A percentile compares a stretch with the other conserved stretches of the same genome.
Conservation (phyloP, 2,113 vertebrate species). For the Climacteris rufus region DNA sequence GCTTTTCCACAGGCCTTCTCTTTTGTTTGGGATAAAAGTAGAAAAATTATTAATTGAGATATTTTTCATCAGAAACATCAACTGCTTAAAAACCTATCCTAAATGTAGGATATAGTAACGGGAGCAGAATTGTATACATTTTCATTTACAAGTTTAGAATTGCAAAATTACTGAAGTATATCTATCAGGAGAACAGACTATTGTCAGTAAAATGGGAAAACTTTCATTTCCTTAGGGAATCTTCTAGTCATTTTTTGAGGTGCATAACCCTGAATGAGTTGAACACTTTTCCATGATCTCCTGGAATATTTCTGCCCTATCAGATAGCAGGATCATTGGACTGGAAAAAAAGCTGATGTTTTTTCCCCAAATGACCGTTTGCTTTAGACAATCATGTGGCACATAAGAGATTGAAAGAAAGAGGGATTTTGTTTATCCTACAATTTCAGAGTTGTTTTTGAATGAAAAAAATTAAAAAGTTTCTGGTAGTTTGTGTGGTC, state of each 20-base stretch:
- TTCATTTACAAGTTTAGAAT: not conserved
- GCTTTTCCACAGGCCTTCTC: not conserved
- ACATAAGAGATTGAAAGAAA: not conserved
- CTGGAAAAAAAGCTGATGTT: not conserved
- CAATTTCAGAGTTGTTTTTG: not conserved
- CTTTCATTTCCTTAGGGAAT: not conserved
- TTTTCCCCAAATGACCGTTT: not conserved
- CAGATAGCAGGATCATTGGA: not conserved
- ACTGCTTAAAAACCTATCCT: not conserved
- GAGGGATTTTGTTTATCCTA: not conserved
- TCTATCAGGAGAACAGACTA: not conserved
- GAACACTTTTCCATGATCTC: not conserved
- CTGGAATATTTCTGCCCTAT: not conserved
- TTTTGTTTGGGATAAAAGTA: not conserved
- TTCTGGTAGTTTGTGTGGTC: not conserved
- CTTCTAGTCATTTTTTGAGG: not conserved
- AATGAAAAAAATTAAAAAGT: not conserved
- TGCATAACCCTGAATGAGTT: not conserved
- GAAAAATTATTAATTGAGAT: not conserved
- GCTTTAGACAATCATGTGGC: not conserved
- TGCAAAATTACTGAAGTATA: not conserved
- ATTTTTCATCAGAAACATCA: not conserved
- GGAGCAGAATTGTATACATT: not conserved
- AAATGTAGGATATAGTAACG: not conserved
- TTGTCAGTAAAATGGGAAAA: not conserved